These are phyloP conservation scores for Sebastes elongatus DNA, from an alignment of 2,797 vertebrate species.

Conservation along the genomic window DNA sequence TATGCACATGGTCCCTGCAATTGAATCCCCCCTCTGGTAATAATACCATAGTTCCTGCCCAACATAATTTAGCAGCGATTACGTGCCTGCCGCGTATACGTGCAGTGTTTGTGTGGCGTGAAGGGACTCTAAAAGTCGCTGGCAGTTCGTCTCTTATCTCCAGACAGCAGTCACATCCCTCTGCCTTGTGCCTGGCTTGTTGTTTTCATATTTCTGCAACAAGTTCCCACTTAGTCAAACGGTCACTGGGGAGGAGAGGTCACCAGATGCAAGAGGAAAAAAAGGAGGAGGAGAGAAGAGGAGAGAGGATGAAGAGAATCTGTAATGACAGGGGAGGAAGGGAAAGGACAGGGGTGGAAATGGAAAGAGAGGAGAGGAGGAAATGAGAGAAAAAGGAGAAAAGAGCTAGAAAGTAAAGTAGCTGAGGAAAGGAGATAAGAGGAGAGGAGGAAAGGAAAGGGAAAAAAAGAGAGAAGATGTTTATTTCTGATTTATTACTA, in stretches of 20 bases:
- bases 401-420: neutral
- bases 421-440: neutral
- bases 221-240: slow-evolving; percentile 76
- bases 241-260: slow-evolving; percentile 61
- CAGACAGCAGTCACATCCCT: slow-evolving; percentile 34
- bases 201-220: slow-evolving; percentile 72
- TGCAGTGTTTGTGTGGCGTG: neutral
- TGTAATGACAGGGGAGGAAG: neutral
- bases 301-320: neutral
- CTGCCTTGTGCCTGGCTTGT: slow-evolving; percentile 46
- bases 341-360: neutral
- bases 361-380: neutral
- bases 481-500: no score
- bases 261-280: slow-evolving; percentile 48
- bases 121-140: slow-evolving; percentile 10
- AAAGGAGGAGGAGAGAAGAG: slow-evolving; percentile 5
- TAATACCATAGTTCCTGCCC: slow-evolving; percentile 30
- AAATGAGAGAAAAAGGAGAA: neutral
- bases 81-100: slow-evolving; percentile 2
- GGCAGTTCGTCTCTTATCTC: slow-evolving; percentile 44
- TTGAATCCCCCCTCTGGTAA: slow-evolving; percentile 46
- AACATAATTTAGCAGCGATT: slow-evolving; percentile 15
- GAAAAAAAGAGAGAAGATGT: neutral
- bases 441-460: neutral
- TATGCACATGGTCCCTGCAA: slow-evolving; percentile 19